These are phyloP conservation scores for Leucosticte australis DNA, from an alignment of 2,113 vertebrate genomes.

Conservation along the genomic window DNA sequence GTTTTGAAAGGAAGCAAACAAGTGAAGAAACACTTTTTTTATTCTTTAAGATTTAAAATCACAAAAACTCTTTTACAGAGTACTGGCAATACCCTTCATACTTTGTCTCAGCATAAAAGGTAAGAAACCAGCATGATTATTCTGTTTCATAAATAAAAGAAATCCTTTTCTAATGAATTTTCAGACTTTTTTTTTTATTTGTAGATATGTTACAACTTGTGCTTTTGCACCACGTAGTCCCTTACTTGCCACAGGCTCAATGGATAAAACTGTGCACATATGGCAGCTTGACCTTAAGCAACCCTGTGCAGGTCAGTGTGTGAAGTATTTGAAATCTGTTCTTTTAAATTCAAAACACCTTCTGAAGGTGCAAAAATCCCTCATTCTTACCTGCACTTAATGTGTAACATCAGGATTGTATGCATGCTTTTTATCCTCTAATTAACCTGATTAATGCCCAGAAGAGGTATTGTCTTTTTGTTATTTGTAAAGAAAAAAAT, in stretches of 20 bases:
- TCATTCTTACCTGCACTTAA: background rate
- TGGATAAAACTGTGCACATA: slow-evolving; percentile 88
- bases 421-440: background rate
- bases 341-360: background rate
- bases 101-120: slow-evolving; percentile 84
- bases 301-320: slow-evolving; percentile 71
- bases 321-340: background rate
- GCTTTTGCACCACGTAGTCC: slow-evolving; percentile 80
- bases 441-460: background rate
- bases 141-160: background rate
- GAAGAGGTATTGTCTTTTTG: background rate
- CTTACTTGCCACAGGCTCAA: slow-evolving; percentile 89
- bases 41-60: background rate
- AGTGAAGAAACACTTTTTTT: background rate
- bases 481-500: background rate
- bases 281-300: slow-evolving; percentile 79
- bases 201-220: slow-evolving; percentile 88
- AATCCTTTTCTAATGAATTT: background rate
- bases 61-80: slow-evolving; percentile 68
- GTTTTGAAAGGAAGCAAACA: background rate
- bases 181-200: background rate
- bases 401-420: background rate
- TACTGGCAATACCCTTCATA: slow-evolving; percentile 77
- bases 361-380: background rate
- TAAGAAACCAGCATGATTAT: slow-evolving; percentile 54